A percentile compares a stretch with the other conserved stretches of the same genome.
These are phyloP conservation scores for Drosophila neotestacea DNA, from an alignment of 2,888 invertebrate genomes.

Conservation along the genomic window DNA sequence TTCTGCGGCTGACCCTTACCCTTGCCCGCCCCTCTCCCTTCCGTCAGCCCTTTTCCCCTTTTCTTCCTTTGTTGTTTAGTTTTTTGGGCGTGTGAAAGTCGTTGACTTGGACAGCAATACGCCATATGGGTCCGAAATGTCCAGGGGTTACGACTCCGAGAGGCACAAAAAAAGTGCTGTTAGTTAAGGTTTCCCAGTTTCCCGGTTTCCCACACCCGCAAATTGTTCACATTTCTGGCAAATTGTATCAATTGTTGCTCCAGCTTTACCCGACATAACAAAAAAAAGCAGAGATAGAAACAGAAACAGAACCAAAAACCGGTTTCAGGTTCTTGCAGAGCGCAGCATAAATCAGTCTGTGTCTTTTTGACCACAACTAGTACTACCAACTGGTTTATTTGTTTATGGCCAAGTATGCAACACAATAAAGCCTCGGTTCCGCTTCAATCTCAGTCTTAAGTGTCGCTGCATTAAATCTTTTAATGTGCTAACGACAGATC, in stretches of 20 bases:
- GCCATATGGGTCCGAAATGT: slow-evolving; percentile 34
- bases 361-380: slow-evolving; percentile 35
- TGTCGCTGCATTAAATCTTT: slow-evolving; percentile 45
- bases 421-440: not conserved
- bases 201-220: slow-evolving; percentile 59
- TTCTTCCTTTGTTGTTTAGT: slow-evolving; percentile 3
- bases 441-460: not conserved
- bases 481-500: slow-evolving; percentile 44
- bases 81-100: slow-evolving; percentile 74
- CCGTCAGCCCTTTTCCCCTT: slow-evolving; percentile 10
- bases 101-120: slow-evolving; percentile 45
- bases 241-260: slow-evolving; percentile 75
- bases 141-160: slow-evolving; percentile 1
- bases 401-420: slow-evolving; percentile 55
- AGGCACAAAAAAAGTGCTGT: slow-evolving; percentile 21
- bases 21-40: not conserved
- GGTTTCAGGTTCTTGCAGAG: slow-evolving; percentile 44
- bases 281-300: slow-evolving; percentile 1
- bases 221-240: slow-evolving; percentile 51
- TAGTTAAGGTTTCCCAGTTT: slow-evolving; percentile 25
- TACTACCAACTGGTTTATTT: slow-evolving; percentile 73
- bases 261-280: slow-evolving; percentile 6
- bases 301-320: slow-evolving; percentile 38
- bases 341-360: slow-evolving; percentile 59
- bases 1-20: slow-evolving; percentile 50